Evolutionary conservation across 2,888 invertebrate species (phyloP).

Genomic region (Lasioglossum zephyrum): DNA sequence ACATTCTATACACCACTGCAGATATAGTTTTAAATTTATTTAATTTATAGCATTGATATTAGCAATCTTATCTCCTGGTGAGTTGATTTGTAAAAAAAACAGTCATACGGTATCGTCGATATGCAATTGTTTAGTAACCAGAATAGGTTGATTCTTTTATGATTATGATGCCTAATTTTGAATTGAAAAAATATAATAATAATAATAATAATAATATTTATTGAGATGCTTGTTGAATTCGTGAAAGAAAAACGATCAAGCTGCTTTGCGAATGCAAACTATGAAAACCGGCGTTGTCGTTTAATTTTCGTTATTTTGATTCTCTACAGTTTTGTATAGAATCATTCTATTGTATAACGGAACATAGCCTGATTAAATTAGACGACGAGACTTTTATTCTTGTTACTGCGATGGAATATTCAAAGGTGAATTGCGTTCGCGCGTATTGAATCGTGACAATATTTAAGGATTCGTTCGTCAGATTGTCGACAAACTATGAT

Average conservation of each 20-base stretch:
- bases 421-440: constrained; percentile 42
- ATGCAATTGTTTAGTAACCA: constrained; percentile 13
- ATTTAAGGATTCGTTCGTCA: constrained; percentile 45
- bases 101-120: not conserved
- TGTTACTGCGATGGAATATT: constrained; percentile 55
- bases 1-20: constrained; percentile 58
- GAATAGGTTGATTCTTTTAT: constrained; percentile 26
- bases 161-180: constrained; percentile 14
- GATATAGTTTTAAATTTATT: constrained; percentile 56
- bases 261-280: constrained; percentile 18
- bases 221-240: not conserved
- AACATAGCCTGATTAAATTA: constrained; percentile 43
- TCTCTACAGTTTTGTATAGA: constrained; percentile 56
- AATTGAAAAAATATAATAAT: not conserved
- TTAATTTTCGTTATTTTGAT: constrained; percentile 20
- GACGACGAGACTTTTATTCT: constrained; percentile 59
- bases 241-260: constrained; percentile 4
- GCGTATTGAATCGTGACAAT: constrained; percentile 54
- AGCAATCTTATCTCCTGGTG: constrained; percentile 21
- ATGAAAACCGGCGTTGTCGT: not conserved
- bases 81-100: constrained; percentile 18
- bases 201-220: not conserved
- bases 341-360: constrained; percentile 19
- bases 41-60: constrained; percentile 45
- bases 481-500: constrained; percentile 8